A percentile compares a stretch with the other conserved stretches of the same genome.
phyloP scores from a whole-genome alignment of 2,888 invertebrate genomes.

The Hirtodrosophila trivittata region DNA sequence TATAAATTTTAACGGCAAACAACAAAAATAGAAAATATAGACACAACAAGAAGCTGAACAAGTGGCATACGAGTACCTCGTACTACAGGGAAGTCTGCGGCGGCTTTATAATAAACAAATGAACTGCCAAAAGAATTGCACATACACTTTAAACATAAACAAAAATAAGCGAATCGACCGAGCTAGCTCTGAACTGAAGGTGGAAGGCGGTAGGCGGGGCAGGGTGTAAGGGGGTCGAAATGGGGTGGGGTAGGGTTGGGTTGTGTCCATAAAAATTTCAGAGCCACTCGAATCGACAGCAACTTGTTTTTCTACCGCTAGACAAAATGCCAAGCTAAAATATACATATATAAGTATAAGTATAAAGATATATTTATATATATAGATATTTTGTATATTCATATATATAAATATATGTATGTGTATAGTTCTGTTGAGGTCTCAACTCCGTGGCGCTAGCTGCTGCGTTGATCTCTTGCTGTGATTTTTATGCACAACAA shows the following conservation, averaged over 20 bases:
- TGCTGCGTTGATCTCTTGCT: conserved; percentile 62
- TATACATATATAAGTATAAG: conserved; percentile 4
- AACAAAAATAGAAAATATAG: conserved; percentile 24
- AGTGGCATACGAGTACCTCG: conserved; percentile 57
- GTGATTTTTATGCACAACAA: conserved; percentile 79
- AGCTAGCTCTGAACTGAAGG: not conserved
- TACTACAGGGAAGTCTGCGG: conserved; percentile 63
- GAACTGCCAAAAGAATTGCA: conserved; percentile 71
- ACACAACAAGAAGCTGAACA: conserved; percentile 41
- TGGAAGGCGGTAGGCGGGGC: not conserved
- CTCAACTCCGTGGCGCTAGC: conserved; percentile 28
- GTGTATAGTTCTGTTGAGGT: conserved; percentile 10
- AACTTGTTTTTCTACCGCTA: conserved; percentile 75
- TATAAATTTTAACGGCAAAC: conserved; percentile 31
- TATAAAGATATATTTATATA: no score
- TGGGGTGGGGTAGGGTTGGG: conserved; percentile 8
- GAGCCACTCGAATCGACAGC: conserved; percentile 59
- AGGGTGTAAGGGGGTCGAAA: not conserved
- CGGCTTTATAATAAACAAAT: conserved; percentile 73
- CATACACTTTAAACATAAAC: conserved; percentile 72
- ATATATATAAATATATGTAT: conserved; percentile 13
- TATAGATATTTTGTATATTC: conserved; percentile 12
- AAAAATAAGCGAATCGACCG: conserved; percentile 38
- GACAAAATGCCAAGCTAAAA: conserved; percentile 57
- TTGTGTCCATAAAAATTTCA: conserved; percentile 66